A percentile compares a stretch with the other conserved stretches of the same genome.
phyloP scores from a whole-genome alignment of 2,888 invertebrate genomes.

The Chloroclysta siterata region DNA sequence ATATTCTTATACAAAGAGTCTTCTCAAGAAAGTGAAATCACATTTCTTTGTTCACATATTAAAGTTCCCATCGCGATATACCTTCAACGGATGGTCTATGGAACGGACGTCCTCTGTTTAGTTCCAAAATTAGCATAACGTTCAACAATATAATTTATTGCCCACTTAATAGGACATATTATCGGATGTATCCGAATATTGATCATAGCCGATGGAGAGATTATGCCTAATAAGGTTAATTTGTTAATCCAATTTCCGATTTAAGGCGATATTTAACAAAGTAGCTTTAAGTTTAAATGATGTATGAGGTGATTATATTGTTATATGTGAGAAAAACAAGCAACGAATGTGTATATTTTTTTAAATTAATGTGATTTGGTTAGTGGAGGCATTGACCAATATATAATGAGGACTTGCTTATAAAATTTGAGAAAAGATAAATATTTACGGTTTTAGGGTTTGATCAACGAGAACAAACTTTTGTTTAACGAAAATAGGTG shows the following conservation, averaged over 20 bases:
- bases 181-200: constrained; percentile 27
- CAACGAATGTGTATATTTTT: too few relatives aligned
- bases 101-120: constrained; percentile 73
- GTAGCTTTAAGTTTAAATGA: neutral
- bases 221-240: constrained; percentile 25
- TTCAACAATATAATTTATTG: constrained; percentile 30
- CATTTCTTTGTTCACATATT: constrained; percentile 36
- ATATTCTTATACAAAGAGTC: constrained; percentile 34
- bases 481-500: too few relatives aligned
- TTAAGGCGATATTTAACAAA: constrained; percentile 4
- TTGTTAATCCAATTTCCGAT: constrained; percentile 26
- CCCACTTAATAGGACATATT: constrained; percentile 23
- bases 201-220: constrained; percentile 23
- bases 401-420: too few relatives aligned
- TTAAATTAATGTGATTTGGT: too few relatives aligned
- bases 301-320: too few relatives aligned
- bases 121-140: constrained; percentile 63
- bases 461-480: too few relatives aligned
- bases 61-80: constrained; percentile 50
- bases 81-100: constrained; percentile 40
- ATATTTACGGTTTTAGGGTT: too few relatives aligned
- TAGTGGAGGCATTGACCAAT: too few relatives aligned
- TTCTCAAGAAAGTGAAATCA: constrained; percentile 39
- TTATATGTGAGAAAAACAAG: too few relatives aligned
- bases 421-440: too few relatives aligned